These are phyloP conservation scores for Platichthys stellatus DNA, from an alignment of 2,113 vertebrate genomes.

Conservation along the genomic window DNA sequence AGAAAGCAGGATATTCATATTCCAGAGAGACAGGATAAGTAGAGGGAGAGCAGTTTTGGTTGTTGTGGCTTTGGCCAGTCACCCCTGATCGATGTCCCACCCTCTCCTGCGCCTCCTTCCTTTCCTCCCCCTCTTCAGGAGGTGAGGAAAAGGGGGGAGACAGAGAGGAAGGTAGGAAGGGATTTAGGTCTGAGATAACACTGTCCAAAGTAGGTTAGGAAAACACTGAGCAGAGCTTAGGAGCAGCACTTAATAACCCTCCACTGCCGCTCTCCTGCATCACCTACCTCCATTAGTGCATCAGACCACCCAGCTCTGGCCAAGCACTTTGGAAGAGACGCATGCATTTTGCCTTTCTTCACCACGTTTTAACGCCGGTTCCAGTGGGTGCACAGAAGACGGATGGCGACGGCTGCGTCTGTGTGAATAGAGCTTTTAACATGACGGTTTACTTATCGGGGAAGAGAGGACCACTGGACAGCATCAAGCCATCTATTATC, in stretches of 20 bases:
- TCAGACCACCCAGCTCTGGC: slow-evolving; percentile 64
- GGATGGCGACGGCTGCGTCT: slow-evolving; percentile 55
- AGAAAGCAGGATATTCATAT: slow-evolving; percentile 38
- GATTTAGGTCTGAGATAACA: slow-evolving; percentile 72
- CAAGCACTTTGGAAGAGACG: slow-evolving; percentile 5
- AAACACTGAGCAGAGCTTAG: slow-evolving; percentile 68
- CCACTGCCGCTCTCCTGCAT: slow-evolving; percentile 29
- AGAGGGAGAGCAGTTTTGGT: slow-evolving; percentile 5
- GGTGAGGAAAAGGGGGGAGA: slow-evolving; percentile 45
- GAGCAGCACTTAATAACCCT: slow-evolving; percentile 59
- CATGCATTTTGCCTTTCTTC: slow-evolving; percentile 43
- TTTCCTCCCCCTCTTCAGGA: slow-evolving; percentile 30
- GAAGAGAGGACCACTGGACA: slow-evolving; percentile 10
- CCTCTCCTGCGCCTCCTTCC: slow-evolving; percentile 21
- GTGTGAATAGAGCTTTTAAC: slow-evolving; percentile 45
- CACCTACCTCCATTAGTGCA: slow-evolving; percentile 24
- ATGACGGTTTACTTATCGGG: neutral
- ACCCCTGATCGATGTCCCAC: slow-evolving; percentile 44
- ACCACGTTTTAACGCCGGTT: slow-evolving; percentile 36
- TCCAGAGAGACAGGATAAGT: slow-evolving; percentile 18
- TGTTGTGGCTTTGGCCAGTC: slow-evolving; percentile 37
- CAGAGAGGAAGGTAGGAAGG: slow-evolving; percentile 48
- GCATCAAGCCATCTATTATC: slow-evolving; percentile 41
- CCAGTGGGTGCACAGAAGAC: slow-evolving; percentile 47
- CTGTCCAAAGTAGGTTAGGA: slow-evolving; percentile 70